Base-by-base conservation (phyloP, 2,113 vertebrate genomes). In the Hystrix brachyura region DNA sequence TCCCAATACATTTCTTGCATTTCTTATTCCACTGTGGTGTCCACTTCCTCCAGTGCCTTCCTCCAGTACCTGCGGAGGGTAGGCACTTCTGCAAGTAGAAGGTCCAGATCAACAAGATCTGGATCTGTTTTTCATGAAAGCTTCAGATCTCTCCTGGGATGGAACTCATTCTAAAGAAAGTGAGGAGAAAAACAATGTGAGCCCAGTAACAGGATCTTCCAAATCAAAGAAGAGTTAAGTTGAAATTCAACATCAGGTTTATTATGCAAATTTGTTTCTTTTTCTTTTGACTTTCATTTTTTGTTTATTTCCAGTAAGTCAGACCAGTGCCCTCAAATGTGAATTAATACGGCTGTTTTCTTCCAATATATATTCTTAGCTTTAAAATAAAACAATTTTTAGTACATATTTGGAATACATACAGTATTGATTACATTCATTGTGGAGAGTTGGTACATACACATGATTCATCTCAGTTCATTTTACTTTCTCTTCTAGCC, bases 11-110 rank as follows among this genome's bases (percentile, higher is more conserved):
- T 46, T 43, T 64, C 67, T 64, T 69, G 27, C 12, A 19, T 8
- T 79, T 93, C 67, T 79, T 65, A 62, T 65, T 96, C 51, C n/a
- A 23, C 53, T 65, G 94, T 91, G 64, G 84, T 46, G 59, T 72
- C 57, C 83, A 21, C 62, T 91, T 94, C 80, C 51, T 27, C 38
- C 38, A 38, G 38, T 38, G 38, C 38, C 38, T 38, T 38, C 38
- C 38, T 38, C 38, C 38, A 38, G 38, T 38, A 38, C 38, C 38
- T 38, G 38, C 38, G 38, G 38, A 38, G 38, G 38, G 53, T 21
- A 84, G 51, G 12, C 0, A 46, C 65, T 88, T 21, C 34, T 60
- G 51, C 51, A 43, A 76, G 25, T 29, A 64, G 43, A 38, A 80
- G 85, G 32, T 10, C 43, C 72, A 88, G 27, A 8, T 94, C 57